Evolutionary conservation across 1,140 invertebrate genomes (phyloP).

Genomic region (Brachionus angularis): DNA sequence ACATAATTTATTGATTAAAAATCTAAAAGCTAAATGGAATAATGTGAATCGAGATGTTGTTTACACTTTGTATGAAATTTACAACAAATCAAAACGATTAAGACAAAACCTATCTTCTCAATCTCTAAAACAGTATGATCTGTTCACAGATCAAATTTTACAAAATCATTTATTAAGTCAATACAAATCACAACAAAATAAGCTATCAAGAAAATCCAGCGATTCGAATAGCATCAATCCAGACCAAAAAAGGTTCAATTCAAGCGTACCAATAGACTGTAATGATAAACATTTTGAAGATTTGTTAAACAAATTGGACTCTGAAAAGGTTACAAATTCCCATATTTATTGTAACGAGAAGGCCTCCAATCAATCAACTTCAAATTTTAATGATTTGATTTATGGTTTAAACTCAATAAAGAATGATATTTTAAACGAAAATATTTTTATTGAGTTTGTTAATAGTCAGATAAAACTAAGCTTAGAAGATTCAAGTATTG

Average conservation of each 20-base stretch:
- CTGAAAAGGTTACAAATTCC: slow-evolving; percentile 1
- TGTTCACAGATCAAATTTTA: slow-evolving; percentile 56
- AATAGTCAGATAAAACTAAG: slow-evolving; percentile 38
- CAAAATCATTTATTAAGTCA: slow-evolving; percentile 32
- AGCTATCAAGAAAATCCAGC: slow-evolving; percentile 44
- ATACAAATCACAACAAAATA: slow-evolving; percentile 23
- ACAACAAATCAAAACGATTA: slow-evolving; percentile 85
- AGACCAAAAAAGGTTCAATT: not conserved
- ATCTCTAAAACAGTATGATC: slow-evolving; percentile 82
- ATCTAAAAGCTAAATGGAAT: slow-evolving; percentile 82
- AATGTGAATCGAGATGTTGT: slow-evolving; percentile 88
- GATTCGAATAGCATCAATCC: not conserved
- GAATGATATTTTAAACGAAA: slow-evolving; percentile 23
- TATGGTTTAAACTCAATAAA: slow-evolving; percentile 6
- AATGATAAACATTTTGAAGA: slow-evolving; percentile 12
- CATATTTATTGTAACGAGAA: slow-evolving; percentile 1
- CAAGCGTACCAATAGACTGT: too few relatives aligned
- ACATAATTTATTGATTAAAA: slow-evolving; percentile 38
- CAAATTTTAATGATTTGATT: slow-evolving; percentile 18
- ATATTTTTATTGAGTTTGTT: slow-evolving; percentile 28
- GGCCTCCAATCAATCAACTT: not conserved
- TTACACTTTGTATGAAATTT: slow-evolving; percentile 87
- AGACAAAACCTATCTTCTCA: slow-evolving; percentile 93
- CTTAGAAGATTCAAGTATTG: slow-evolving; percentile 13
- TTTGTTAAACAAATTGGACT: slow-evolving; percentile 18